These are phyloP conservation scores for Hephaestus fuliginosus DNA, from an alignment of 2,797 vertebrate species.

Conservation along the genomic window DNA sequence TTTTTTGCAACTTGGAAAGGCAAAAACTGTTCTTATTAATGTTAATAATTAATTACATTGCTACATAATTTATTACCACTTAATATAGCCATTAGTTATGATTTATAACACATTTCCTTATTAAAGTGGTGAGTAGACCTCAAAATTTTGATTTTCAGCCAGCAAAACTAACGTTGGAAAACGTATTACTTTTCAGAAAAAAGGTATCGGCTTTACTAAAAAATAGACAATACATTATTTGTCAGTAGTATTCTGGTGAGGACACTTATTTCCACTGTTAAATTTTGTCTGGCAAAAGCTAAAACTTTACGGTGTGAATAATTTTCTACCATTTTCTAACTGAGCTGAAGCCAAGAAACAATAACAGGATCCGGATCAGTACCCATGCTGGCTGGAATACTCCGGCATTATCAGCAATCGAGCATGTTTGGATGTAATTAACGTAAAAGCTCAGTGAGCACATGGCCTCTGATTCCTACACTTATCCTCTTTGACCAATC, in stretches of 20 bases:
- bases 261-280: neutral
- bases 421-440: constrained; percentile 25
- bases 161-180: neutral
- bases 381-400: neutral
- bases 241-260: neutral
- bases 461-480: neutral
- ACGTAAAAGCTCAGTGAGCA: constrained; percentile 34
- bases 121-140: neutral
- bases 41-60: neutral
- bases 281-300: neutral
- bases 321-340: neutral
- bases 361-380: neutral
- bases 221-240: neutral
- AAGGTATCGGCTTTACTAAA: no score
- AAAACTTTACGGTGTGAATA: neutral
- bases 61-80: neutral
- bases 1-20: neutral
- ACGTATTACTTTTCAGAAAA: neutral
- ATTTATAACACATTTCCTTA: neutral
- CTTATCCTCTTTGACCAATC: constrained; percentile 25
- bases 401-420: neutral
- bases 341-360: neutral
- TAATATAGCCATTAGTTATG: neutral
- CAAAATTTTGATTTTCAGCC: neutral
- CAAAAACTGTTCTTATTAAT: neutral